Base-by-base conservation (phyloP, 2,797 vertebrate genomes). In the Mastacembelus armatus region DNA sequence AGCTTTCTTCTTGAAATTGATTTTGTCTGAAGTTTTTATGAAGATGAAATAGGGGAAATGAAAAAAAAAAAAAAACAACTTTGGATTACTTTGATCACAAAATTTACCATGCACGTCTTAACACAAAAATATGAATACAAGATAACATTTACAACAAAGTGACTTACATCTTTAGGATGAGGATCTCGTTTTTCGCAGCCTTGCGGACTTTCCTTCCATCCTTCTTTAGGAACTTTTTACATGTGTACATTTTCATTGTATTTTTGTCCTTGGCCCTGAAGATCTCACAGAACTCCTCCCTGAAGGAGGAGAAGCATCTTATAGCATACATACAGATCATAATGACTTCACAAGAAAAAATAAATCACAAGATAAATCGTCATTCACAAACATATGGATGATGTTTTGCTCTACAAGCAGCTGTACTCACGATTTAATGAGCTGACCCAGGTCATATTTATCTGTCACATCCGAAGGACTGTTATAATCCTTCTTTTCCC, bases 201-300 rank as follows among this genome's bases (percentile, higher is more conserved):
- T 98, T 99, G 71, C 98, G 93, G 74, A 99, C 96, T 89, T 98
- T 99, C 71, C 97, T 95, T 58, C 97, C 97, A 2, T 99, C 97
- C 54, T 96, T 95, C 88, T 99, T 99, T 89, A 97, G 88, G 86
- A 99, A 99, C 84, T 97, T 97, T 94, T 99, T 99, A 90, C 98
- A 99, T 16, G 97, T 98, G 80, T 95, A 98, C 90, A 99, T 94
- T 88, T 97, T 99, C 74, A 97, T 94, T 0, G 96, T 96, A 0
- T 94, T 93, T 92, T 96, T 98, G 90, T 99, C 97, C 92, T 99
- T 99, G 77, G 97, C 97, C 67, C 98, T 94, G 91, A 98, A 98
- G 82, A 99, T 97, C 91, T 99, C 98, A 47, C 98, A 98, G 92
- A 98, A 99, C 88, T 99, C 98, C 89, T 99, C 98, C 88, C 98